Evolutionary conservation across 2,113 vertebrate genomes (phyloP).

Genomic region (Tachysurus fulvidraco): DNA sequence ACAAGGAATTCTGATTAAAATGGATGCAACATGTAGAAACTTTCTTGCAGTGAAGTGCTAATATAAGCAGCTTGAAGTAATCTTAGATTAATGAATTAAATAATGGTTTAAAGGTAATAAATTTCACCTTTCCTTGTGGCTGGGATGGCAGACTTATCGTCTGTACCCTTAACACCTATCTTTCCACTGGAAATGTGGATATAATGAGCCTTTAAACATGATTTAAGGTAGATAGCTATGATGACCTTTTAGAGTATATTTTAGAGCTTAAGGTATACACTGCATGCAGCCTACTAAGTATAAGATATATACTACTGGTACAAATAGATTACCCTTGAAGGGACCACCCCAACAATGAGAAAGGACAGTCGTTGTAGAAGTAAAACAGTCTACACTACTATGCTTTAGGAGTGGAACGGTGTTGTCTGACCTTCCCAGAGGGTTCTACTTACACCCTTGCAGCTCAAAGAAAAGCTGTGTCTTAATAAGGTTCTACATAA

Average conservation of each 20-base stretch:
- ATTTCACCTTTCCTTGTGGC: not conserved
- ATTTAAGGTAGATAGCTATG: not conserved
- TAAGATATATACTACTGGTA: not conserved
- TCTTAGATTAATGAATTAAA: not conserved
- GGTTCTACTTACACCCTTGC: not conserved
- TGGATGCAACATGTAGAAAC: constrained; percentile 21
- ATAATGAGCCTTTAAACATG: not conserved
- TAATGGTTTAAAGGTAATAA: not conserved
- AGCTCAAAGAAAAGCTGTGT: not conserved
- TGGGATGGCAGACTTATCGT: not conserved
- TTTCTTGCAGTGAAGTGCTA: not conserved
- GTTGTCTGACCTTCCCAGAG: not conserved
- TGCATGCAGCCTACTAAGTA: not conserved
- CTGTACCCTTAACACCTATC: not conserved
- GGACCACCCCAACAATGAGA: not conserved
- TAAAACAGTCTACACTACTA: not conserved
- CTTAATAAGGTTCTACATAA: not conserved
- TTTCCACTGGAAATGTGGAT: not conserved
- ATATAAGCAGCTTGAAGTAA: not conserved
- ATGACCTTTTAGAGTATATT: not conserved
- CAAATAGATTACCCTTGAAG: not conserved
- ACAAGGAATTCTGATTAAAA: constrained; percentile 32
- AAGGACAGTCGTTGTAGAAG: not conserved
- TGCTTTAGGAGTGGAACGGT: not conserved
- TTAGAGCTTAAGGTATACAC: too few relatives aligned